Conservation (phyloP, 2,888 invertebrate species). For the Morpho helenor region DNA sequence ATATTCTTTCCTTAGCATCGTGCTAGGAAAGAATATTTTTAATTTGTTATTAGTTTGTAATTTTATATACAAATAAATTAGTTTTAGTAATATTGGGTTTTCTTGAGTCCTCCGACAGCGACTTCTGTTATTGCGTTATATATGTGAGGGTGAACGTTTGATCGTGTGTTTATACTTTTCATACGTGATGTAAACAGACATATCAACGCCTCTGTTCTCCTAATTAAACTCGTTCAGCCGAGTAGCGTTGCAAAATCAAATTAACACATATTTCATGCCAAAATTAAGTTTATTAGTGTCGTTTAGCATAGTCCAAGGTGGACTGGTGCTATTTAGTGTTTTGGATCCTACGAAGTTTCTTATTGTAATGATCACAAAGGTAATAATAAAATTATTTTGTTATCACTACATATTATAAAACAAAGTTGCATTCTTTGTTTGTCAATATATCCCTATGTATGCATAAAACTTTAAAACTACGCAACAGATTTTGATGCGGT, state of each 20-base stretch:
- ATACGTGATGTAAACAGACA: not conserved
- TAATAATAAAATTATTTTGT: not conserved
- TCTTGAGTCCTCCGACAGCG: no score
- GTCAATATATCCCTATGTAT: no score
- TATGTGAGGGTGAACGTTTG: not conserved
- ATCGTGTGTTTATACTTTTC: not conserved
- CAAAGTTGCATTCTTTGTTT: no score
- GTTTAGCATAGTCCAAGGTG: constrained; percentile 6
- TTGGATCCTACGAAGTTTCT: not conserved
- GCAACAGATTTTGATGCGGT: no score
- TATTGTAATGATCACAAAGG: not conserved
- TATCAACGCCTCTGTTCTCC: not conserved
- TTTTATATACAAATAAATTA: no score
- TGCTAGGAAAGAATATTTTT: no score
- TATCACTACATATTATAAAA: no score
- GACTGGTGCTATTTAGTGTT: constrained; percentile 5
- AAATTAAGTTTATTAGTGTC: constrained; percentile 1
- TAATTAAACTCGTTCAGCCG: not conserved
- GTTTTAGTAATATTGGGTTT: no score
- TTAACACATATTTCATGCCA: not conserved
- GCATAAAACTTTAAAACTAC: no score
- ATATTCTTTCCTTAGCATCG: no score
- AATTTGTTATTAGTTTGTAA: no score
- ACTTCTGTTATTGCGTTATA: no score
- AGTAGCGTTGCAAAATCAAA: not conserved